Percentiles rank a stretch among this genome's conserved stretches.
phyloP scores from a whole-genome alignment of 92 coral and sea anemone genomes.

The Porites rus region DNA sequence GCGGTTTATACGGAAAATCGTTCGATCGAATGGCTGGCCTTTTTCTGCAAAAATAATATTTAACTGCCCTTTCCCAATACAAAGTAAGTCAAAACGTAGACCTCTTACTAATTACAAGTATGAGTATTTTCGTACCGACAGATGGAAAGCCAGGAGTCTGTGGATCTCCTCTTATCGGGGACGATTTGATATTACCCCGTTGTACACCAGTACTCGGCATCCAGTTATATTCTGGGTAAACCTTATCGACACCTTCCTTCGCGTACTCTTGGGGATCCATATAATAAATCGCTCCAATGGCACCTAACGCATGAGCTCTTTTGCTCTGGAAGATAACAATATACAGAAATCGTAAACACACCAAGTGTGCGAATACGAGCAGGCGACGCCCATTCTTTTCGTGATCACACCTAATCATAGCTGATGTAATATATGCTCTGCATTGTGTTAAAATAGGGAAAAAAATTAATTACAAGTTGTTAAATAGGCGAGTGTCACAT shows the following conservation, averaged over 20 bases:
- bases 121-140: slow-evolving; percentile 57
- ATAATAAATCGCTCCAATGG: slow-evolving; percentile 76
- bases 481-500: no score
- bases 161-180: slow-evolving; percentile 75
- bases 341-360: no score
- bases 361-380: no score
- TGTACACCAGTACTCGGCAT: slow-evolving; percentile 82
- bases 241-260: slow-evolving; percentile 80
- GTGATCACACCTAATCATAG: no score
- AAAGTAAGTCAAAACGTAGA: neutral
- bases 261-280: slow-evolving; percentile 89
- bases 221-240: slow-evolving; percentile 89
- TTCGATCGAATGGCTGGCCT: no score
- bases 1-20: no score
- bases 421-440: no score
- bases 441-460: no score
- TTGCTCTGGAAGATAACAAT: slow-evolving; percentile 37
- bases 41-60: no score
- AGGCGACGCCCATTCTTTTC: no score
- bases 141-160: slow-evolving; percentile 89
- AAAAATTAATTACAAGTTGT: no score
- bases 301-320: slow-evolving; percentile 77
- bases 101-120: neutral
- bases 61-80: neutral
- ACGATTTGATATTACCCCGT: slow-evolving; percentile 77